phyloP scores from a whole-genome alignment of 2,797 vertebrate species.

The Urocyon cinereoargenteus region DNA sequence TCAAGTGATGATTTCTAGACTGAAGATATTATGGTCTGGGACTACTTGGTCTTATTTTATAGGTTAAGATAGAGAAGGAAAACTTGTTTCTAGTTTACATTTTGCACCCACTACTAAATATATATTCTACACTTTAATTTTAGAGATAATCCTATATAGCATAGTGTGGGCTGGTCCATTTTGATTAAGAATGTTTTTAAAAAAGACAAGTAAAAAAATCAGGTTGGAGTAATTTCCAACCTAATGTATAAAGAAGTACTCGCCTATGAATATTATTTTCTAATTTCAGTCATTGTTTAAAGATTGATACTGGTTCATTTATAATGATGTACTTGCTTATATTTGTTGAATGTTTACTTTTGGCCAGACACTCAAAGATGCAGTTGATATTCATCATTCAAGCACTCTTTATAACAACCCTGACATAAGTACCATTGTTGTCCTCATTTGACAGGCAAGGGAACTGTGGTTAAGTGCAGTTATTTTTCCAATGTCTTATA shows the following conservation, averaged over 20 bases:
- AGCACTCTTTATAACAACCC: background rate
- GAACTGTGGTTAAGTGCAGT: background rate
- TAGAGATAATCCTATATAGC: background rate
- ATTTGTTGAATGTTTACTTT: background rate
- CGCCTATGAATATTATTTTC: background rate
- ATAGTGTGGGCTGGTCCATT: background rate
- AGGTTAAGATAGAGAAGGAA: background rate
- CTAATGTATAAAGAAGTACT: background rate
- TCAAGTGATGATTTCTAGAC: background rate
- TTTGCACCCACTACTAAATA: background rate
- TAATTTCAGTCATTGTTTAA: background rate
- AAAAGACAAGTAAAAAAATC: background rate
- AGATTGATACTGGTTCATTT: background rate
- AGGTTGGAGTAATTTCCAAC: background rate
- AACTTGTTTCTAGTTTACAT: slow-evolving; percentile 34
- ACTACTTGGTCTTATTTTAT: background rate
- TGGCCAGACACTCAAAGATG: background rate
- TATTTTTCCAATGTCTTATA: slow-evolving; percentile 20
- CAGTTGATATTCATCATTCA: background rate
- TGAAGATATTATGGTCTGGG: background rate
- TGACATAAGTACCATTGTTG: background rate
- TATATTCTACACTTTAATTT: background rate
- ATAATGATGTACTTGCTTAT: background rate
- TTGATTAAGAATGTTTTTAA: slow-evolving; percentile 21
- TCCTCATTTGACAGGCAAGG: background rate